Conservation (phyloP, 2,888 invertebrate species). For the Coremacera marginata region DNA sequence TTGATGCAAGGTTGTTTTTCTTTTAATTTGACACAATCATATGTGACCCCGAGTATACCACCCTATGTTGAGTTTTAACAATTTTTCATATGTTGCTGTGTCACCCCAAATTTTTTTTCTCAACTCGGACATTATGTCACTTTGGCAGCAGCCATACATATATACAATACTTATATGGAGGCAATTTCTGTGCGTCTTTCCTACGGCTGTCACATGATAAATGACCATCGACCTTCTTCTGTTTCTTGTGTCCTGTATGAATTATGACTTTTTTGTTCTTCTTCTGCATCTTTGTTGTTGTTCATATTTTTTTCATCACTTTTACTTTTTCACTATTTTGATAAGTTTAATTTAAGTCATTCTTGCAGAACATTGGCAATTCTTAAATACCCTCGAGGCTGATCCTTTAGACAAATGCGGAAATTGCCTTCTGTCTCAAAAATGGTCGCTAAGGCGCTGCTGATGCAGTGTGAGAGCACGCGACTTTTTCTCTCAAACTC, state of each 20-base stretch:
- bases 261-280: slow-evolving; percentile 49
- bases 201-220: slow-evolving; percentile 55
- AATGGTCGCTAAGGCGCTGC: slow-evolving; percentile 53
- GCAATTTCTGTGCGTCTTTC: slow-evolving; percentile 45
- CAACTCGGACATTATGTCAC: slow-evolving; percentile 43
- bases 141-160: slow-evolving; percentile 32
- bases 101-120: slow-evolving; percentile 7
- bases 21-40: slow-evolving; percentile 14
- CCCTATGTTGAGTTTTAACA: not conserved
- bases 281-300: slow-evolving; percentile 20
- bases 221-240: slow-evolving; percentile 54
- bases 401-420: slow-evolving; percentile 46
- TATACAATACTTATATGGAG: not conserved
- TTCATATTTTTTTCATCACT: slow-evolving; percentile 37
- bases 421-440: slow-evolving; percentile 42
- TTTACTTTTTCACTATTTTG: slow-evolving; percentile 31
- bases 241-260: slow-evolving; percentile 48
- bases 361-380: slow-evolving; percentile 50
- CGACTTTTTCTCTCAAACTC: slow-evolving; percentile 42
- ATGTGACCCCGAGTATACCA: slow-evolving; percentile 11
- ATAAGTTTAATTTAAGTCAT: slow-evolving; percentile 43
- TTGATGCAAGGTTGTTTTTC: slow-evolving; percentile 4
- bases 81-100: slow-evolving; percentile 33
- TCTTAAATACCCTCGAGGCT: slow-evolving; percentile 54
- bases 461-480: slow-evolving; percentile 59